Conservation (phyloP, 2,797 vertebrate species). For the Anguilla marmorata region DNA sequence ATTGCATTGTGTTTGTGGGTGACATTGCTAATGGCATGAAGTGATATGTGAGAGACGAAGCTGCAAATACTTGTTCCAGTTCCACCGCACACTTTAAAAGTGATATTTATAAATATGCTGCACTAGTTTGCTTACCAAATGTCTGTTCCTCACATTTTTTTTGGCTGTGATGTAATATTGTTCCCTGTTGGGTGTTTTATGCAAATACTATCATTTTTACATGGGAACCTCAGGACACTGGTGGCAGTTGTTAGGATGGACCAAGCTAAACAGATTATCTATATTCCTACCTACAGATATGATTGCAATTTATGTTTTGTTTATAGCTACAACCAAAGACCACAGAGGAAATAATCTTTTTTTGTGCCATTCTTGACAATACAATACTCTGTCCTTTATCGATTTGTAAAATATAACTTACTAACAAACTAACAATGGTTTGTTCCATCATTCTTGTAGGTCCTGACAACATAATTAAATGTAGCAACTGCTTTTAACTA, state of each 20-base stretch:
- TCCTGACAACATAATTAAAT: too few species aligned
- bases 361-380: too few species aligned
- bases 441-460: too few species aligned
- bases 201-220: not conserved
- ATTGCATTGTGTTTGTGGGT: not conserved
- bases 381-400: too few species aligned
- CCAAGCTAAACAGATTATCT: not conserved
- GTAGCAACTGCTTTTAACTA: too few species aligned
- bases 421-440: too few species aligned
- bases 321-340: too few species aligned
- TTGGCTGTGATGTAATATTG: not conserved
- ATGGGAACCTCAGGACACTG: not conserved
- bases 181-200: not conserved
- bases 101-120: not conserved
- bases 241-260: not conserved
- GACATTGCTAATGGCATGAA: constrained; percentile 1
- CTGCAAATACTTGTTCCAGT: not conserved
- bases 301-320: too few species aligned
- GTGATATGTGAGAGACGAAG: not conserved
- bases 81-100: not conserved
- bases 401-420: too few species aligned
- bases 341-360: too few species aligned
- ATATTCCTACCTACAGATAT: not conserved
- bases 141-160: not conserved
- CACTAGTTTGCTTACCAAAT: not conserved